Evolutionary conservation across 2,113 vertebrate species (phyloP), one percentile per base, ranked within the genome.

Genomic region (Eretmochelys imbricata): DNA sequence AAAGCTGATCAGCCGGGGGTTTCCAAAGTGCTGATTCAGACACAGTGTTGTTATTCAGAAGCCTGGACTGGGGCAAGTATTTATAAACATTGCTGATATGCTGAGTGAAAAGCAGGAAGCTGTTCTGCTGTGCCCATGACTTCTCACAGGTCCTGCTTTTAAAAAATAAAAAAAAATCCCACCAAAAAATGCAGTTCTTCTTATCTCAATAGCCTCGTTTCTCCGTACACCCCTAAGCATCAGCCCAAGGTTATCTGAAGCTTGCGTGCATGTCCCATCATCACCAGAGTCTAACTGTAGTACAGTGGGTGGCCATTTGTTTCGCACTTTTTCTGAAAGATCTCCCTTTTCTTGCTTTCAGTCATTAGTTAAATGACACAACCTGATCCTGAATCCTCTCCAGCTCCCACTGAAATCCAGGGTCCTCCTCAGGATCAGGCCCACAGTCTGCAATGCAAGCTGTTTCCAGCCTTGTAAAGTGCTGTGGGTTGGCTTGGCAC

Each of bases 381-480:
- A 62, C 49, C 5, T 11, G 46, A 49, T 79, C 0, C 0, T 80
- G 57, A 50, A 46, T 55, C 38, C 35, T 90, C 0, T 65, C 79
- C 38, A 69, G 72, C 82, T 88, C 13, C 11, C 8, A 11, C 10
- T 3, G 1, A 8, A 2, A 69, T 87, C 48, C 27, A 46, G 69
- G 57, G 83, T 82, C 5, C 4, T 10, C 75, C n/a, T 38, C n/a
- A 2, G n/a, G 19, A 38, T 72, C n/a, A 38, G 4, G 19, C n/a
- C 35, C 75, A 8, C 35, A 49, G 46, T 6, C 50, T 51, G 2
- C 81, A 65, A 27, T 11, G 3, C 2, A 1, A 89, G 59, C 14
- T 69, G 54, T 1, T 51, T 93, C 65, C 59, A 82, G 49, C 49
- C 80, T 78, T 2, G 1, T 87, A 20, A 81, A n/a, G 24, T 27